phyloP scores from a whole-genome alignment of 2,113 vertebrate species.

The Cheilinus undulatus region DNA sequence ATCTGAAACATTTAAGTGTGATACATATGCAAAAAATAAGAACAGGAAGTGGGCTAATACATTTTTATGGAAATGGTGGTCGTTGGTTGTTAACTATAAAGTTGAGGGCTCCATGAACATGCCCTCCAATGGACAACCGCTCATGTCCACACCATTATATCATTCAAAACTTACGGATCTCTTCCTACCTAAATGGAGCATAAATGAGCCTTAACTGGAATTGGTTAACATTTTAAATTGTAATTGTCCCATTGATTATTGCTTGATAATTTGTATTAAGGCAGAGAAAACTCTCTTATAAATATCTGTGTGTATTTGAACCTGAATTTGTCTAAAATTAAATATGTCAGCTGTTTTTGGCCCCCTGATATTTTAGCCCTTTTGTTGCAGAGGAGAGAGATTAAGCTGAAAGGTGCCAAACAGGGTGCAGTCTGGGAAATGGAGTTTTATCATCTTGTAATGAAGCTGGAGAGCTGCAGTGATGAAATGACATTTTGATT shows the following conservation, averaged over 20 bases:
- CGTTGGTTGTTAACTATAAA: no score
- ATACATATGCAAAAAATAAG: no score
- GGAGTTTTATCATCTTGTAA: constrained; percentile 7
- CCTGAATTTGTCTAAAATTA: no score
- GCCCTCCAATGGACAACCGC: no score
- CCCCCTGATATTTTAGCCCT: constrained; percentile 26
- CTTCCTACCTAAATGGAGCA: no score
- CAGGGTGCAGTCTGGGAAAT: constrained; percentile 61
- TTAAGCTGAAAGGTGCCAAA: constrained; percentile 61
- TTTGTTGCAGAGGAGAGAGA: constrained; percentile 54
- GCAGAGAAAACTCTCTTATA: constrained; percentile 26
- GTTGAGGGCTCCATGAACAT: no score
- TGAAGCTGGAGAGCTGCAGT: not conserved
- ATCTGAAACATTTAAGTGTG: no score
- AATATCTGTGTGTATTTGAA: constrained; percentile 1
- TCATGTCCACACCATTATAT: no score
- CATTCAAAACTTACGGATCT: no score
- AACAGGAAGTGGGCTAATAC: no score
- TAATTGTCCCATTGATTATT: constrained; percentile 20
- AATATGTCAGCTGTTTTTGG: constrained; percentile 38
- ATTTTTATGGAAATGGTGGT: no score
- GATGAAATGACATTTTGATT: constrained; percentile 1
- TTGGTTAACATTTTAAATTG: not conserved
- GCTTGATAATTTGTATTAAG: constrained; percentile 25
- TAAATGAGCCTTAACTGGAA: constrained; percentile 16